Conservation (phyloP, 2,797 vertebrate genomes). For the Mormyrops attenuatus region DNA sequence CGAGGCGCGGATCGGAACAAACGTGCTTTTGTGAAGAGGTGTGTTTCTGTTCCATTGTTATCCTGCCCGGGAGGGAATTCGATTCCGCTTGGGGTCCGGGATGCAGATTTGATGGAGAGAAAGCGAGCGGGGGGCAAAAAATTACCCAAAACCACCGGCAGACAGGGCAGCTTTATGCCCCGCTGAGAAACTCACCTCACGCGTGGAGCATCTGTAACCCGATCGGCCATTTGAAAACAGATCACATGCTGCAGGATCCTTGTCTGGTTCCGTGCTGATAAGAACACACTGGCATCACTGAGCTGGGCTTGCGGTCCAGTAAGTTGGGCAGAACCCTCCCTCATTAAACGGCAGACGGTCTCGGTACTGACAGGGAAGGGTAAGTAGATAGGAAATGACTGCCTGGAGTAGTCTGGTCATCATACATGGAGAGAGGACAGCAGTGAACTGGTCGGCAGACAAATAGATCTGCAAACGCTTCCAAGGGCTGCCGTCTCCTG, state of each 20-base stretch:
- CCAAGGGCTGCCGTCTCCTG: not conserved
- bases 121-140: not conserved
- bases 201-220: not conserved
- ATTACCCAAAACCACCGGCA: not conserved
- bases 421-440: not conserved
- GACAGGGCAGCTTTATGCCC: not conserved
- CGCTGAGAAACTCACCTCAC: not conserved
- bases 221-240: not conserved
- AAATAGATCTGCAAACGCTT: too few relatives aligned
- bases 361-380: not conserved
- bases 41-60: not conserved
- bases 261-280: not conserved
- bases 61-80: not conserved
- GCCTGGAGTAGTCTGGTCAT: not conserved
- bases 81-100: not conserved
- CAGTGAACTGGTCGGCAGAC: not conserved
- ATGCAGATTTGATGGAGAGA: not conserved
- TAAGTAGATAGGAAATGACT: not conserved
- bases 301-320: not conserved
- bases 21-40: not conserved
- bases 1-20: constrained; percentile 1
- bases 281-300: not conserved
- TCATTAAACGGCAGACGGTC: not conserved
- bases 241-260: not conserved
- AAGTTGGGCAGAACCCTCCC: not conserved